Base-by-base conservation (phyloP, 2,888 invertebrate genomes). In the Cylloceria caligata region DNA sequence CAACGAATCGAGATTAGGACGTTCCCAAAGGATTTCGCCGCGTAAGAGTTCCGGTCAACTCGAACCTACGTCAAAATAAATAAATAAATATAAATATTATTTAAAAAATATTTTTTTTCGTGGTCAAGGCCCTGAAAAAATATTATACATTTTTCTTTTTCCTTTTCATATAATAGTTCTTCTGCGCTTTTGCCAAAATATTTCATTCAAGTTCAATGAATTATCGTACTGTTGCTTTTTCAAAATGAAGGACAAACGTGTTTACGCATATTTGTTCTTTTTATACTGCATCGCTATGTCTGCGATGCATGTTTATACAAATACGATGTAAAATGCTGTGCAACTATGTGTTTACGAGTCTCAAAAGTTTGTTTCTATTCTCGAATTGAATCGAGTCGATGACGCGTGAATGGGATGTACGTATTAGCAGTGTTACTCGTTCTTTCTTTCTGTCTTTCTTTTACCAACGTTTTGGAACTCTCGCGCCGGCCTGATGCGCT, bases 381-480 rank as follows among this genome's bases (percentile, higher is more conserved):
- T 60, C 45, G 72, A 71, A 72, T 72, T 52, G 72, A 72, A 72
- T 57, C 60, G 57, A 30, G 72, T 60, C 72, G 72, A 72, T 60
- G 72, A 72, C 72, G 72, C 72, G 72, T 72, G 72, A 72, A 72
- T 72, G 72, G 72, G 72, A 60, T 72, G 72, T 72, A 72, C 55
- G 57, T 71, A 71, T 71, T 71, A 71, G 71, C 71, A 16, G 68
- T 6, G 55, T 45, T 60, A 60, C 42, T 30, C 27, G 9, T 45
- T 60, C n/a, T 39, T 39, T 16, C 34, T 52, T 21, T 60, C 72
- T 69, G 68, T 80, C 80, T 64, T 68, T 71, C 42, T 42, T 27
- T 45, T 11, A 34, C 45, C 42, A 16, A 64, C 19, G 27, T 45
- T 27, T 19, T 49, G 49, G 21, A 49, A 49, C 11, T 11, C 11